Base-by-base conservation (phyloP, 2,797 vertebrate genomes). In the Sebastiscus tertius region DNA sequence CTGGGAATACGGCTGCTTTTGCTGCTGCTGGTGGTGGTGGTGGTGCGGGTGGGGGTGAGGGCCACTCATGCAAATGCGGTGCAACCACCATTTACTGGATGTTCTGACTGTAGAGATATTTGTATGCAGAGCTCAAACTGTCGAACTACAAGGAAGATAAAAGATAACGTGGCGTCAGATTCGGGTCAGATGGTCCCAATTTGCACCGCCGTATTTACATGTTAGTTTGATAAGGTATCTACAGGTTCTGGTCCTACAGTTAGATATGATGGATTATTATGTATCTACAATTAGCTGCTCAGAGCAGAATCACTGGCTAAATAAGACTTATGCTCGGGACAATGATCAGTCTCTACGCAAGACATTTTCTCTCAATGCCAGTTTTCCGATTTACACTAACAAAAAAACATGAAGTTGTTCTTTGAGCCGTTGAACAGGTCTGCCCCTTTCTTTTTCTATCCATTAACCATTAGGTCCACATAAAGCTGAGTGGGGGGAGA, bases 1-100 rank as follows among this genome's bases (percentile, higher is more conserved):
- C 90, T 93, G 93, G 94, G 92, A 94, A 94, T 92, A 92, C 72
- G 63, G 90, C 78, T 90, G 87, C 84, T 75, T 83, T 80, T 92
- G 80, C 66, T 87, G 39, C 39, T 42, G 39, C 14, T 88, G 66
- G 85, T 83, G 85, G 71, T 86, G 73, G 59, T 88, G 66, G 85
- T 84, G 85, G 71, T 86, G 87, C 46, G 18, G 84, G 86, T 82
- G 87, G 88, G 84, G 88, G 85, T 77, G 86, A 87, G 87, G 86
- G 85, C 86, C 78, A 81, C 83, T 91, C 88, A 95, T 94, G 93
- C 89, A 93, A 94, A 95, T 95, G 77, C 56, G 20, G 73, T 66
- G 79, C 80, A 93, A 90, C 78, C 77, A 91, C 62, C 76, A 86
- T 88, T 90, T 84, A 92, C 84, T 84, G 75, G 73, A 86, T 86